Evolutionary conservation across 2,888 invertebrate species (phyloP).

Genomic region (Cephus nigrinus): DNA sequence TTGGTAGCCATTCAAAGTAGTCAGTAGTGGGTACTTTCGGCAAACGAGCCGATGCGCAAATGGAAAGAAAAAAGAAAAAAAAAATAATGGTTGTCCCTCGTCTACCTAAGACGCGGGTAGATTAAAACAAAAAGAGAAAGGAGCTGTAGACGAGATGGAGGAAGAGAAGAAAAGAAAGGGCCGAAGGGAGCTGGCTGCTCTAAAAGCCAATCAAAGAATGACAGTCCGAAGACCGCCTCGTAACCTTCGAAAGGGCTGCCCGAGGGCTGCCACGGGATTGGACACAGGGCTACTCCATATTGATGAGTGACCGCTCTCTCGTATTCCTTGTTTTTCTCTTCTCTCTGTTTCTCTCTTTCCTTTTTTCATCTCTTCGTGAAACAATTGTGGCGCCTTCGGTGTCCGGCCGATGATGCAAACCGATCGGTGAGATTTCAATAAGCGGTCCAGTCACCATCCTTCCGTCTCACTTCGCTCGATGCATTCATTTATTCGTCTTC

Average conservation of each 20-base stretch:
- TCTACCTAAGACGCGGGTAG: constrained; percentile 29
- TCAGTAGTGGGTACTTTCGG: constrained; percentile 2
- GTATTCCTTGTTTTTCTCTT: constrained; percentile 24
- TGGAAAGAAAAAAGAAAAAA: constrained; percentile 4
- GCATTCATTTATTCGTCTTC: not conserved
- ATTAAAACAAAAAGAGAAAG: constrained; percentile 19
- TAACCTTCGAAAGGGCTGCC: constrained; percentile 60
- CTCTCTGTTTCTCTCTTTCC: constrained; percentile 22
- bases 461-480: not conserved
- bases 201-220: constrained; percentile 67
- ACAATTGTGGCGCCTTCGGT: constrained; percentile 42
- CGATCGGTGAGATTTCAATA: constrained; percentile 38
- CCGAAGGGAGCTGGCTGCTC: constrained; percentile 34
- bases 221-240: constrained; percentile 59
- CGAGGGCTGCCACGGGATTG: constrained; percentile 59
- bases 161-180: constrained; percentile 36
- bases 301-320: constrained; percentile 57
- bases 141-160: not conserved
- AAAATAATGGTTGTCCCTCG: constrained; percentile 22
- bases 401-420: constrained; percentile 10
- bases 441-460: constrained; percentile 25
- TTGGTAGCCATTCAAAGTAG: not conserved
- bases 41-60: constrained; percentile 16
- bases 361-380: constrained; percentile 32
- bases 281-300: constrained; percentile 61